A percentile compares a stretch with the other conserved stretches of the same genome.
Evolutionary conservation across 1,140 invertebrate species (phyloP).

Genomic region (Tetragonula clypearis): DNA sequence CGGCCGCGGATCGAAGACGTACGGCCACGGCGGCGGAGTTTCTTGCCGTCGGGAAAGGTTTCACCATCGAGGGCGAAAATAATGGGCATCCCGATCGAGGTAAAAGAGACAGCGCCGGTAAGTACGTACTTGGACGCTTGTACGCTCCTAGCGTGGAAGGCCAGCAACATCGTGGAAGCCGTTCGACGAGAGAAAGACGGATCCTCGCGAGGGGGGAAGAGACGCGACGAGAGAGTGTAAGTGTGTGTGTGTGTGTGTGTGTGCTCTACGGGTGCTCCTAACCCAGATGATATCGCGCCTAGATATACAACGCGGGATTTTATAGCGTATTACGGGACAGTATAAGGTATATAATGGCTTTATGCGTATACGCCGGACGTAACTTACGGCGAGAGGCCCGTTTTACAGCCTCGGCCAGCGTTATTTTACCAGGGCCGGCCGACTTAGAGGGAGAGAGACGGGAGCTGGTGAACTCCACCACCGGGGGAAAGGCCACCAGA

Average conservation of each 20-base stretch:
- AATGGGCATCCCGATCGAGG: slow-evolving; percentile 55
- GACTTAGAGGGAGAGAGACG: background rate
- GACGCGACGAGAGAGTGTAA: background rate
- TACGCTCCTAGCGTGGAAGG: slow-evolving; percentile 44
- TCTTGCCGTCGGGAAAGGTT: slow-evolving; percentile 31
- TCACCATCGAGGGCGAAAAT: slow-evolving; percentile 57
- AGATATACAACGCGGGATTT: slow-evolving; percentile 76
- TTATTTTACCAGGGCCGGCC: slow-evolving; percentile 67
- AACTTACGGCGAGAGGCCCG: slow-evolving; percentile 68
- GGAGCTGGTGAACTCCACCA: too few species aligned
- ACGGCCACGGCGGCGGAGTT: slow-evolving; percentile 22
- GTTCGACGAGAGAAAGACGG: slow-evolving; percentile 29
- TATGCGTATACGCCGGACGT: slow-evolving; percentile 72
- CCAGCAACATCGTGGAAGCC: slow-evolving; percentile 46
- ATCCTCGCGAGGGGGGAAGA: background rate
- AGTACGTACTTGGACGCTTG: slow-evolving; percentile 58
- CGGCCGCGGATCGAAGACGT: slow-evolving; percentile 33
- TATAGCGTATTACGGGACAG: slow-evolving; percentile 76
- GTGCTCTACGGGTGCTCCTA: slow-evolving; percentile 72
- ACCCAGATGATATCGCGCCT: slow-evolving; percentile 77
- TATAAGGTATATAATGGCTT: slow-evolving; percentile 76
- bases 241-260: background rate
- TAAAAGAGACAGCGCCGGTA: slow-evolving; percentile 59
- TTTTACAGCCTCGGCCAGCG: slow-evolving; percentile 68
- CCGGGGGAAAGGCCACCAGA: slow-evolving; percentile 4